phyloP scores from a whole-genome alignment of 2,888 invertebrate species.

The Drosophila nigricruria region DNA sequence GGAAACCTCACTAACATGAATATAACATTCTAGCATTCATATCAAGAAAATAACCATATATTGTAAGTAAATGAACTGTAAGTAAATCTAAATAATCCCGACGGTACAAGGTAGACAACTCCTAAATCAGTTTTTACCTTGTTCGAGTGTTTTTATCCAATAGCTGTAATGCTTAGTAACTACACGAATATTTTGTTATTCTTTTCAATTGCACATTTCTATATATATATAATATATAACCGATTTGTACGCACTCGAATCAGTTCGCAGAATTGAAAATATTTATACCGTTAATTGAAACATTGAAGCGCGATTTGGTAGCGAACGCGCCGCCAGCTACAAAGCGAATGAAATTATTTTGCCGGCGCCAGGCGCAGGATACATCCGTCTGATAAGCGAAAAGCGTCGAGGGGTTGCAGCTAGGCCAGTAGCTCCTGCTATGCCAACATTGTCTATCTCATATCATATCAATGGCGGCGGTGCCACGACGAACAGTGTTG shows the following conservation, averaged over 20 bases:
- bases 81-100: neutral
- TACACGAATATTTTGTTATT: constrained; percentile 4
- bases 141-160: constrained; percentile 17
- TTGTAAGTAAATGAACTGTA: no score
- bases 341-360: constrained; percentile 56
- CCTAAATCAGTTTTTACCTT: constrained; percentile 28
- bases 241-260: constrained; percentile 2
- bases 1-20: no score
- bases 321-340: constrained; percentile 59
- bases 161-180: neutral
- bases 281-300: constrained; percentile 16
- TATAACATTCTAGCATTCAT: no score
- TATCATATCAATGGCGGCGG: constrained; percentile 68
- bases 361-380: constrained; percentile 41
- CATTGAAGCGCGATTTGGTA: constrained; percentile 57
- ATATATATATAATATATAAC: neutral
- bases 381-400: constrained; percentile 59
- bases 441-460: constrained; percentile 27
- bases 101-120: neutral
- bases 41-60: no score
- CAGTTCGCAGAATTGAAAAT: constrained; percentile 7
- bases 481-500: constrained; percentile 60
- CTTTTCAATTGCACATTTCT: constrained; percentile 45
- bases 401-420: constrained; percentile 46
- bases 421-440: constrained; percentile 9